phyloP scores from a whole-genome alignment of 2,113 vertebrate genomes.

The Vombatus ursinus region DNA sequence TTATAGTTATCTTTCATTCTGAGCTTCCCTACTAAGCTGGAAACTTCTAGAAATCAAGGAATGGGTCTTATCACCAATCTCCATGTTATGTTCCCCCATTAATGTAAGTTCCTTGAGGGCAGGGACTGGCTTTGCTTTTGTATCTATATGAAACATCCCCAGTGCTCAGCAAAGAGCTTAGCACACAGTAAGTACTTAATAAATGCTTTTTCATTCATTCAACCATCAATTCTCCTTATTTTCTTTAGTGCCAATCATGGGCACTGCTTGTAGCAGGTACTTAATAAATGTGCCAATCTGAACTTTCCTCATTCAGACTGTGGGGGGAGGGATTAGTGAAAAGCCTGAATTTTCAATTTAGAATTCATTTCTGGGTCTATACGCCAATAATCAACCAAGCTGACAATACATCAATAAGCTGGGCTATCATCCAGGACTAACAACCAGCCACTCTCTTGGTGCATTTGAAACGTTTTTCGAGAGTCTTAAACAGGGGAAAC shows the following conservation, averaged over 20 bases:
- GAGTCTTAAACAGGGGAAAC: not conserved
- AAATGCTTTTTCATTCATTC: not conserved
- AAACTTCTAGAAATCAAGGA: not conserved
- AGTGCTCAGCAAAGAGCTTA: not conserved
- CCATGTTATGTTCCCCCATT: not conserved
- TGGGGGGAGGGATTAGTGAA: not conserved
- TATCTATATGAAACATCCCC: not conserved
- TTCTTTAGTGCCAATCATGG: not conserved
- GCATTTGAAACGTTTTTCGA: not conserved
- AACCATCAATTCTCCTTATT: not conserved
- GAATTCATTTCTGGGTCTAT: not conserved
- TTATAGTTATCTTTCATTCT: not conserved
- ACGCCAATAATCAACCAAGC: not conserved
- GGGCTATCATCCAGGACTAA: not conserved
- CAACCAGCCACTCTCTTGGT: not conserved
- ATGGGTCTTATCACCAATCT: not conserved
- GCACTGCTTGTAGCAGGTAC: not conserved
- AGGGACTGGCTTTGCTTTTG: not conserved
- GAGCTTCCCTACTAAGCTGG: not conserved
- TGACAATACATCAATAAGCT: not conserved
- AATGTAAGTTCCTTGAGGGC: not conserved
- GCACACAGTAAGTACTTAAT: not conserved
- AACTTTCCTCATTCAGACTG: not conserved
- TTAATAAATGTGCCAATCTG: not conserved
- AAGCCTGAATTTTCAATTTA: not conserved